A percentile compares a stretch with the other conserved stretches of the same genome.
Evolutionary conservation across 2,888 invertebrate species (phyloP).

Genomic region (Epicampocera succincta): DNA sequence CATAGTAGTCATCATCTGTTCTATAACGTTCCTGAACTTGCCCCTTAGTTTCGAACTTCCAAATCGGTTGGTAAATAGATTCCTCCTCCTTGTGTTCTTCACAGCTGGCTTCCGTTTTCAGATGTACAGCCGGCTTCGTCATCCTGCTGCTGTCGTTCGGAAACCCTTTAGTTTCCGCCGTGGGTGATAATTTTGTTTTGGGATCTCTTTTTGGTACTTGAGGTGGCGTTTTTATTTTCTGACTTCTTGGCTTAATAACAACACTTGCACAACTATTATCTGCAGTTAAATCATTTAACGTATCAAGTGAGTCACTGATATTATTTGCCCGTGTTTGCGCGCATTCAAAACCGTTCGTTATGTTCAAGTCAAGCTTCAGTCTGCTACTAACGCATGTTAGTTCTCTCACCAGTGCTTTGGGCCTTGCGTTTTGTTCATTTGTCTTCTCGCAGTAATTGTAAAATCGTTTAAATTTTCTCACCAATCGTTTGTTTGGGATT

Average conservation of each 20-base stretch:
- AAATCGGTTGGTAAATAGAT: slow-evolving; percentile 81
- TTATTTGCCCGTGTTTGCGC: neutral
- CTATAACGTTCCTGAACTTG: slow-evolving; percentile 74
- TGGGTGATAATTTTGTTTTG: slow-evolving; percentile 70
- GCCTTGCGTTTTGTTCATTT: slow-evolving; percentile 20
- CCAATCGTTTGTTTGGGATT: slow-evolving; percentile 64
- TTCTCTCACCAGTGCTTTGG: slow-evolving; percentile 37
- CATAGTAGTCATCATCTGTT: slow-evolving; percentile 71
- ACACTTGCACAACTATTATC: slow-evolving; percentile 19
- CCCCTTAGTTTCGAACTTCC: slow-evolving; percentile 80
- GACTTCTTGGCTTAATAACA: neutral
- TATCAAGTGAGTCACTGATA: slow-evolving; percentile 31
- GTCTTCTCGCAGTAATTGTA: slow-evolving; percentile 49
- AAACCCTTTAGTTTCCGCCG: slow-evolving; percentile 28
- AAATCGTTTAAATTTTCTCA: slow-evolving; percentile 69
- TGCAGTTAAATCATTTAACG: slow-evolving; percentile 29
- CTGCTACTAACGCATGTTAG: slow-evolving; percentile 53
- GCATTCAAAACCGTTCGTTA: slow-evolving; percentile 27
- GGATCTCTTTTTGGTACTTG: slow-evolving; percentile 73
- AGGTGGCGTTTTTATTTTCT: slow-evolving; percentile 59
- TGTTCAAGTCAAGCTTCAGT: slow-evolving; percentile 66
- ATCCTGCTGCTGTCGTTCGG: slow-evolving; percentile 54
- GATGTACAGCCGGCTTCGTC: slow-evolving; percentile 70
- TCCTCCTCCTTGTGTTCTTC: slow-evolving; percentile 73
- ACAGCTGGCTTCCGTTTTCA: slow-evolving; percentile 36